A percentile compares a stretch with the other conserved stretches of the same genome.
Evolutionary conservation across 2,797 vertebrate genomes (phyloP).

Genomic region (Hafferia zeledoni): DNA sequence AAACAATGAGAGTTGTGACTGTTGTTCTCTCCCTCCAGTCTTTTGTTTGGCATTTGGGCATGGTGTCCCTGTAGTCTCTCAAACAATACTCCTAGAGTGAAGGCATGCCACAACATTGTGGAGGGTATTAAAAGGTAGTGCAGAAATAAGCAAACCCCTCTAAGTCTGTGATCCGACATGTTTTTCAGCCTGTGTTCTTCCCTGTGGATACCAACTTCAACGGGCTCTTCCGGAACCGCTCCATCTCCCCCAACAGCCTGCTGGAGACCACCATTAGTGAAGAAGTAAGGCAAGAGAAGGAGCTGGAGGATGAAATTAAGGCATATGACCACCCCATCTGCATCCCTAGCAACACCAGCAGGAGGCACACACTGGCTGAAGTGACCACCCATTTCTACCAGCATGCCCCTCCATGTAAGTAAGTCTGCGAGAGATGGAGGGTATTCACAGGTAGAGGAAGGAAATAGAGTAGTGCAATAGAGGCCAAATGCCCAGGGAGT

Average conservation of each 20-base stretch:
- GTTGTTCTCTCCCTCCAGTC: not conserved
- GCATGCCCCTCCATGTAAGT: constrained; percentile 87
- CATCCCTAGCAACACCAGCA: constrained; percentile 83
- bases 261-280: constrained; percentile 92
- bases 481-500: not conserved
- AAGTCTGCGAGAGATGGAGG: not conserved
- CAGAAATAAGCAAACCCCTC: not conserved
- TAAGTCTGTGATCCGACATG: not conserved
- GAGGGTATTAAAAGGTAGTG: not conserved
- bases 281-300: constrained; percentile 86
- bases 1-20: not conserved
- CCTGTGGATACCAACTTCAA: constrained; percentile 86
- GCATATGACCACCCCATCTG: constrained; percentile 72
- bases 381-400: constrained; percentile 89
- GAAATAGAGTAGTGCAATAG: not conserved
- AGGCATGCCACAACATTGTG: not conserved
- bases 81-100: not conserved
- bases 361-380: constrained; percentile 92
- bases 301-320: constrained; percentile 85
- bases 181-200: constrained; percentile 79
- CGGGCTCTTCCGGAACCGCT: constrained; percentile 86
- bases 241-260: constrained; percentile 90
- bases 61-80: not conserved
- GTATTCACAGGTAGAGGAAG: not conserved
- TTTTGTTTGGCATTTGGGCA: not conserved